Base-by-base conservation (phyloP, 2,113 vertebrate species). In the Rhizomys pruinosus region DNA sequence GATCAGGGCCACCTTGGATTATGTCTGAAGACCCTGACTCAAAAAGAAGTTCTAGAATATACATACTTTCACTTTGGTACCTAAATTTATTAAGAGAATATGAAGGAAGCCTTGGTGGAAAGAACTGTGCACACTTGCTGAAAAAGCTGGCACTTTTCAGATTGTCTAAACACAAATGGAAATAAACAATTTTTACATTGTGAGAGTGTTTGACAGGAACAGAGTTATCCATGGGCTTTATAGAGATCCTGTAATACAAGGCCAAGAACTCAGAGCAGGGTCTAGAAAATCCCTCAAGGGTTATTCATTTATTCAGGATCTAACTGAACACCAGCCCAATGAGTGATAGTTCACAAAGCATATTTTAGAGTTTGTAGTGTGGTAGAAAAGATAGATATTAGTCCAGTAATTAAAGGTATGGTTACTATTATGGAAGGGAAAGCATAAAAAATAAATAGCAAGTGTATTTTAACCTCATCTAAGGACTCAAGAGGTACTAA, bases 201-300 rank as follows among this genome's bases (percentile, higher is more conserved):
- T 74, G 71, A 92, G 73, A 74, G 52, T 77, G 9, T 84, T 73
- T 90, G 89, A 88, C 27, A 86, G 92, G 42, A 81, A 32, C 66
- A 82, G 57, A 90, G 37, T 55, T 71, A 4, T 37, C 34, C 16
- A 52, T 94, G 7, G 63, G 63, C 29, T 71, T 71, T 89, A 27
- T 5, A 55, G 73, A 80, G 66, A 55, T 69, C 59, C 25, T 34
- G 5, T 82, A 84, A 76, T 44, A 37, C 34, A 81, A 95, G 22
- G 71, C 64, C 87, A 92, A 79, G 86, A 91, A 42, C 34, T 80
- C 1, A 12, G 64, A 92, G 55, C 68, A 52, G 86, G 25, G 87
- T 34, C 47, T 59, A 92, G 77, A 87, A 80, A 78, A 78, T 87
- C 80, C 76, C 13, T 23, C n/a, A 52, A 89, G 39, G 12, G 64